These are phyloP conservation scores for Drosophila antonietae DNA, from an alignment of 2,888 invertebrate species.

Conservation along the genomic window DNA sequence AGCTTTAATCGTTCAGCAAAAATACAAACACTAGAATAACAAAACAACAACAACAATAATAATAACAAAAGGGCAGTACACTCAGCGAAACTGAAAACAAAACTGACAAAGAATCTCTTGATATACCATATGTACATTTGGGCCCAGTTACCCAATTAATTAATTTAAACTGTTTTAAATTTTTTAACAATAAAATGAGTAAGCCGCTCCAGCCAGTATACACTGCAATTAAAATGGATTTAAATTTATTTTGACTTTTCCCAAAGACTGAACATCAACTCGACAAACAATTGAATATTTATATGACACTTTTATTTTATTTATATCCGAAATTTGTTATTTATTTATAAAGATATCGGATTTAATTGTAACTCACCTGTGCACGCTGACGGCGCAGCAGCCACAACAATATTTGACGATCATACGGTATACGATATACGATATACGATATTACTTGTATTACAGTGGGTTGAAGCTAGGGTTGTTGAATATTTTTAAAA, in stretches of 20 bases:
- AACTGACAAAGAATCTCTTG: slow-evolving; percentile 13
- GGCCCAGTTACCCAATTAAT: background rate
- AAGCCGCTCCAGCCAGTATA: background rate
- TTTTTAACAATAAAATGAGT: background rate
- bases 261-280: no score
- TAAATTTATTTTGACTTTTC: background rate
- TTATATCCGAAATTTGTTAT: background rate
- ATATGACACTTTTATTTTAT: background rate
- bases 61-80: slow-evolving; percentile 13
- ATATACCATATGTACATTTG: background rate
- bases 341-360: background rate
- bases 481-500: no score
- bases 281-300: background rate
- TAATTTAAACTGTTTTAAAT: background rate
- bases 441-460: slow-evolving; percentile 27
- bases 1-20: slow-evolving; percentile 25
- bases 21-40: background rate
- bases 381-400: slow-evolving; percentile 9
- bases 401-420: slow-evolving; percentile 36
- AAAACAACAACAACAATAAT: slow-evolving; percentile 1
- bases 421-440: slow-evolving; percentile 25
- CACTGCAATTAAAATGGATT: background rate
- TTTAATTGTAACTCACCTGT: slow-evolving; percentile 22
- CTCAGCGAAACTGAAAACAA: slow-evolving; percentile 23
- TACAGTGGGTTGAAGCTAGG: slow-evolving; percentile 16